A percentile compares a stretch with the other conserved stretches of the same genome.
phyloP scores from a whole-genome alignment of 2,113 vertebrate species.

The Pygoscelis antarcticus region DNA sequence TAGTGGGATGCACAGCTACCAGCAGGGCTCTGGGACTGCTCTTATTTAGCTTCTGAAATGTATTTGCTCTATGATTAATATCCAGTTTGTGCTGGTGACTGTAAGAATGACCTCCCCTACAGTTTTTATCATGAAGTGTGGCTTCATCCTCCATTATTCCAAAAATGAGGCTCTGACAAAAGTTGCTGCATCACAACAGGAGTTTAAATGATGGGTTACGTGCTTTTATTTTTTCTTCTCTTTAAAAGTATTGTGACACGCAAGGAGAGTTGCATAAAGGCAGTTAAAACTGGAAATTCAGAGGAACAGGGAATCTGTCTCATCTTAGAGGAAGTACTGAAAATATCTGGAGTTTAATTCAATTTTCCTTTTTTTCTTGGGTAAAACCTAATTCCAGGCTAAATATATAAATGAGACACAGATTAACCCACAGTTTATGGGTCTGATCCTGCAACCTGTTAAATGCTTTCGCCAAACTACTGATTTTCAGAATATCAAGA shows the following conservation, averaged over 20 bases:
- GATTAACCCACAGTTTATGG: conserved; percentile 24
- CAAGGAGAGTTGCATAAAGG: conserved; percentile 20
- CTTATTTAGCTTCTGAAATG: conserved; percentile 67
- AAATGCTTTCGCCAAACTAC: not conserved
- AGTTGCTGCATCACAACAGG: conserved; percentile 11
- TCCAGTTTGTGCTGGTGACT: conserved; percentile 59
- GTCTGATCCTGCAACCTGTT: conserved; percentile 4
- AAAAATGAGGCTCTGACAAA: conserved; percentile 44
- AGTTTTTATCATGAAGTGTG: conserved; percentile 57
- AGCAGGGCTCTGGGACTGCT: conserved; percentile 70
- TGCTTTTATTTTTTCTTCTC: conserved; percentile 28
- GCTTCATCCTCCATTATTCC: conserved; percentile 43
- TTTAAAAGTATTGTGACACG: not conserved
- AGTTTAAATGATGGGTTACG: not conserved
- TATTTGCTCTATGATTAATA: conserved; percentile 73
- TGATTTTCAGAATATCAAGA: not conserved
- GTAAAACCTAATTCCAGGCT: not conserved
- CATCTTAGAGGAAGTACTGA: conserved; percentile 17
- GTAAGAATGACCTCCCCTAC: conserved; percentile 55
- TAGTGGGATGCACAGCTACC: conserved; percentile 70
- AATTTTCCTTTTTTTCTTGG: not conserved
- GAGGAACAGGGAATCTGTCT: not conserved
- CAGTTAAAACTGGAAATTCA: not conserved
- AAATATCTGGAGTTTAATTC: conserved; percentile 5
- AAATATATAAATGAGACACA: not conserved